A percentile compares a stretch with the other conserved stretches of the same genome.
phyloP scores from a whole-genome alignment of 2,888 invertebrate species.

The Eurytoma californica region DNA sequence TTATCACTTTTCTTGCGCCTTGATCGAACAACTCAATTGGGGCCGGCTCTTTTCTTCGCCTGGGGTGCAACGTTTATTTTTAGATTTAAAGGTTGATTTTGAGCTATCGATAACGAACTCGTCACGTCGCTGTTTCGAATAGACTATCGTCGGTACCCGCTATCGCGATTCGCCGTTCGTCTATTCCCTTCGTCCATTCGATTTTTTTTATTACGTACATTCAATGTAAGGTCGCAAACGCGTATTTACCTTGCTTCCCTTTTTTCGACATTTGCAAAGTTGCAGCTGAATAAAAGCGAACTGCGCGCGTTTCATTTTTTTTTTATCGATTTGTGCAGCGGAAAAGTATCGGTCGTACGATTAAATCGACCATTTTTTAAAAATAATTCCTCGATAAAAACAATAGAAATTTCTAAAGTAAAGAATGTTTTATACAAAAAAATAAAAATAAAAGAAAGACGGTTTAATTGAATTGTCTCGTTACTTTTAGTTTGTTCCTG shows the following conservation, averaged over 20 bases:
- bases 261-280: not conserved
- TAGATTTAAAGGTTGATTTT: slow-evolving; percentile 20
- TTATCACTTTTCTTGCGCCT: not conserved
- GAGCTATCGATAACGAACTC: slow-evolving; percentile 24
- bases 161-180: slow-evolving; percentile 6
- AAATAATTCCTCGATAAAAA: too few relatives aligned
- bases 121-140: not conserved
- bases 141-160: not conserved
- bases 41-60: not conserved
- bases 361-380: too few relatives aligned
- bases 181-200: slow-evolving; percentile 1
- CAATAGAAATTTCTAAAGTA: too few relatives aligned
- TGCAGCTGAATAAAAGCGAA: not conserved
- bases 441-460: too few relatives aligned
- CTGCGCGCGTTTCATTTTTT: too few relatives aligned
- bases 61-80: slow-evolving; percentile 10
- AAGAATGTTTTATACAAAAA: too few relatives aligned
- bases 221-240: slow-evolving; percentile 32
- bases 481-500: too few relatives aligned
- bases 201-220: not conserved
- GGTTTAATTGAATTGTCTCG: too few relatives aligned
- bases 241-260: not conserved
- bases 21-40: not conserved
- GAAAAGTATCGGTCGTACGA: too few relatives aligned
- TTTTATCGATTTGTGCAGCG: not conserved